These are phyloP conservation scores for Pollimyrus isidori DNA, from an alignment of 2,113 vertebrate species.

Conservation along the genomic window DNA sequence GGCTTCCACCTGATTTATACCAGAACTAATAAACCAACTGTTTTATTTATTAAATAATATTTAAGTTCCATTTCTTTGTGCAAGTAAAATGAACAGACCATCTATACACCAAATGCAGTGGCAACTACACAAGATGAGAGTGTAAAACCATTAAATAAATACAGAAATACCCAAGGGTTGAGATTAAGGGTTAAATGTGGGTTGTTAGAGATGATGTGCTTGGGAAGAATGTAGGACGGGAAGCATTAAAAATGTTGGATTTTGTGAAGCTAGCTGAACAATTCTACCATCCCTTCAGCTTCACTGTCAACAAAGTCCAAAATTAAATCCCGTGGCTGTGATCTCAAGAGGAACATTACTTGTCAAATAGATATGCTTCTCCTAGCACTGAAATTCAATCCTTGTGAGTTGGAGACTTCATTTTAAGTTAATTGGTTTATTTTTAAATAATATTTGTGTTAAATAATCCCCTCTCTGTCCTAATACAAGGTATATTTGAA, in stretches of 20 bases:
- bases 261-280: background rate
- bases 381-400: background rate
- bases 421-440: background rate
- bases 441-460: background rate
- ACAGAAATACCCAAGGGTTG: background rate
- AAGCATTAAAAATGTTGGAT: background rate
- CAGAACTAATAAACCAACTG: background rate
- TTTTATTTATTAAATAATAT: too few relatives aligned
- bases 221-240: background rate
- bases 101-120: background rate
- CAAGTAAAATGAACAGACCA: background rate
- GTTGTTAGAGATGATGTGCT: background rate
- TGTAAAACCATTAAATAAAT: background rate
- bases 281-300: background rate
- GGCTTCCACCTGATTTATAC: background rate
- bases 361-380: background rate
- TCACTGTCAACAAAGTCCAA: background rate
- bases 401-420: background rate
- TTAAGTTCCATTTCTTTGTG: background rate
- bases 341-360: background rate
- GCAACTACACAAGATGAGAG: background rate
- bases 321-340: background rate
- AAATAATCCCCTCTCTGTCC: background rate
- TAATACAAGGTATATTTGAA: background rate
- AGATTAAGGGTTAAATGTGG: background rate